Evolutionary conservation across 2,888 invertebrate species (phyloP), one percentile per base, ranked within the genome.

Genomic region (Proisotoma minuta): DNA sequence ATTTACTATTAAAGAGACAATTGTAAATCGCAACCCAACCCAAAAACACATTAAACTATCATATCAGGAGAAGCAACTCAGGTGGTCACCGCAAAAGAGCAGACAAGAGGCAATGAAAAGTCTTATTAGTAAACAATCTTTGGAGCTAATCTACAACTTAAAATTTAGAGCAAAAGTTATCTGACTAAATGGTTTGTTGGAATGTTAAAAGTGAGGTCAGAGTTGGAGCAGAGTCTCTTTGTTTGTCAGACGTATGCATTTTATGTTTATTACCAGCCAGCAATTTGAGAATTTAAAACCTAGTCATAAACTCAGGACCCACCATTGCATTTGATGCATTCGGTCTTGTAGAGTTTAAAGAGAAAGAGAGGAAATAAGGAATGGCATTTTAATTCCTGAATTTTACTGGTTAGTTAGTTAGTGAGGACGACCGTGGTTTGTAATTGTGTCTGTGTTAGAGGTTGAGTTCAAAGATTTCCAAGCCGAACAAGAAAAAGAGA

Each of bases 271-370:
- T 29, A 39, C 53, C 53, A 54, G 18, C 29, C 34, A 39, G 39
- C 53, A 54, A 54, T 54, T 54, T 22, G 22, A 54, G 29, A 54
- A 54, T 54, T 54, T 54, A 54, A 54, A 54, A 54, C 53, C 29
- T 28, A 34, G 53, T 54, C 53, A 29, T 54, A 54, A 54, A 54
- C 53, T 24, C n/a, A 8, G 34, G 34, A 34, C 34, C 15, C 34
- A 43, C 43, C 43, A 20, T 43, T 12, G 15, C 4, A 43, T 5
- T 43, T 43, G 15, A 43, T 43, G 43, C 15, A 43, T 43, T 43
- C 20, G 15, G 43, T 43, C 43, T 20, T n/a, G n/a, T n/a, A 43
- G 43, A 43, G 18, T 43, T 43, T 5, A 43, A 23, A 50, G 23
- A 39, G 39, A 4, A 5, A 49, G 49, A 49, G 49, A 22, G 24